Evolutionary conservation across 1,140 invertebrate genomes (phyloP).

Genomic region (Drosophila pectinifera): DNA sequence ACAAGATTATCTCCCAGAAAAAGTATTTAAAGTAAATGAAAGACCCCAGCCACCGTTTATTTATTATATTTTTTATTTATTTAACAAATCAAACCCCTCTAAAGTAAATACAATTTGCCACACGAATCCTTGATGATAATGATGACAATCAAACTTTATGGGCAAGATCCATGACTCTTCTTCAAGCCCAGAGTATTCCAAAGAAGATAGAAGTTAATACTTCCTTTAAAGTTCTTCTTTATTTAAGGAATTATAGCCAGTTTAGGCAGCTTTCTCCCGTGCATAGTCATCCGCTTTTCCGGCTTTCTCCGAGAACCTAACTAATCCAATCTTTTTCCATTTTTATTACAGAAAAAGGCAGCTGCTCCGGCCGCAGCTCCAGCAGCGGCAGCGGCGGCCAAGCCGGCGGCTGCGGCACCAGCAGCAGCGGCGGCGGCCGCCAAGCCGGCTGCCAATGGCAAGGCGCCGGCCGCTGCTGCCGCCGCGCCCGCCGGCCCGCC

Average conservation of each 20-base stretch:
- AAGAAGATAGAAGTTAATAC: neutral
- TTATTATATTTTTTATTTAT: too few species aligned
- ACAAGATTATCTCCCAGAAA: too few species aligned
- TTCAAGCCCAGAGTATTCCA: neutral
- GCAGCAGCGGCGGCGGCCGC: slow-evolving; percentile 50
- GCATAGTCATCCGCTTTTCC: neutral
- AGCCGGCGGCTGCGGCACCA: slow-evolving; percentile 48
- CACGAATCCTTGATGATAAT: too few species aligned
- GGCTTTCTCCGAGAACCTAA: neutral
- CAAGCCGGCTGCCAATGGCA: slow-evolving; percentile 48
- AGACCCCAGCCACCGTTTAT: too few species aligned
- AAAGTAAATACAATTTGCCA: too few species aligned
- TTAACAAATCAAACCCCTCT: too few species aligned
- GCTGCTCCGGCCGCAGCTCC: slow-evolving; percentile 50
- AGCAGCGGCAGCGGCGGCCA: slow-evolving; percentile 55
- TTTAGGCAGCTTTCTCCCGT: slow-evolving; percentile 5
- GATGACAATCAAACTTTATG: too few species aligned
- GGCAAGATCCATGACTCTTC: too few species aligned
- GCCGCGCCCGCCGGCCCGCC: slow-evolving; percentile 75
- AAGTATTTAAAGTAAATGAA: too few species aligned
- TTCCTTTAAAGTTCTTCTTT: neutral
- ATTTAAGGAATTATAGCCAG: neutral
- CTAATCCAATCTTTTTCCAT: neutral
- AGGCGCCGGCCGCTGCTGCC: slow-evolving; percentile 60
- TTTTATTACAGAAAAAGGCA: slow-evolving; percentile 67